Evolutionary conservation across 2,113 vertebrate genomes (phyloP).

Genomic region (Sinocyclocheilus maitianheensis): DNA sequence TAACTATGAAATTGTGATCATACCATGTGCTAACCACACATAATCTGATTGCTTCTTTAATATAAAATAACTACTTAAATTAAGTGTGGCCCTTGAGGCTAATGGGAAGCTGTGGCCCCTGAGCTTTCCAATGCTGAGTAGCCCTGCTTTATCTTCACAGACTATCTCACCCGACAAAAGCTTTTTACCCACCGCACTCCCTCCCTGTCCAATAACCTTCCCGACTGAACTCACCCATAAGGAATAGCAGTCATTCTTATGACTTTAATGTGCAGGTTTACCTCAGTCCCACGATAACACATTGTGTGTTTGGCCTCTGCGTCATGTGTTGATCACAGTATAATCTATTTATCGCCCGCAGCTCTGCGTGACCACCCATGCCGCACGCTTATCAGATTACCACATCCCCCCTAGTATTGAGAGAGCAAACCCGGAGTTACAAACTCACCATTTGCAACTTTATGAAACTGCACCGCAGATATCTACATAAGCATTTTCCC

Average conservation of each 20-base stretch:
- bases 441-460: slow-evolving; percentile 70
- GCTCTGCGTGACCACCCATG: slow-evolving; percentile 71
- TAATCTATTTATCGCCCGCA: slow-evolving; percentile 76
- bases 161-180: not conserved
- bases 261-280: slow-evolving; percentile 71
- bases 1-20: not conserved
- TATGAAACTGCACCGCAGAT: slow-evolving; percentile 61
- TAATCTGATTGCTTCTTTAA: not conserved
- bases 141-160: not conserved
- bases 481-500: slow-evolving; percentile 52
- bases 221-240: slow-evolving; percentile 66
- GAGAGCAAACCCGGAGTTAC: slow-evolving; percentile 52
- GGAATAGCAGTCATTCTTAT: slow-evolving; percentile 71
- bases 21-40: not conserved
- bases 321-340: slow-evolving; percentile 64
- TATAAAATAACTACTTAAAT: not conserved
- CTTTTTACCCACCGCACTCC: not conserved
- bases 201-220: too few relatives aligned
- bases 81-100: too few relatives aligned
- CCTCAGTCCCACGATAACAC: slow-evolving; percentile 71
- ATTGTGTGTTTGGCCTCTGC: slow-evolving; percentile 71
- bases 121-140: not conserved
- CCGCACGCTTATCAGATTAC: slow-evolving; percentile 69
- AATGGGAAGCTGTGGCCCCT: too few relatives aligned
- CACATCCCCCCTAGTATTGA: slow-evolving; percentile 64